Base-by-base conservation (phyloP, 1,140 invertebrate species). In the Drosophila subpulchrella region DNA sequence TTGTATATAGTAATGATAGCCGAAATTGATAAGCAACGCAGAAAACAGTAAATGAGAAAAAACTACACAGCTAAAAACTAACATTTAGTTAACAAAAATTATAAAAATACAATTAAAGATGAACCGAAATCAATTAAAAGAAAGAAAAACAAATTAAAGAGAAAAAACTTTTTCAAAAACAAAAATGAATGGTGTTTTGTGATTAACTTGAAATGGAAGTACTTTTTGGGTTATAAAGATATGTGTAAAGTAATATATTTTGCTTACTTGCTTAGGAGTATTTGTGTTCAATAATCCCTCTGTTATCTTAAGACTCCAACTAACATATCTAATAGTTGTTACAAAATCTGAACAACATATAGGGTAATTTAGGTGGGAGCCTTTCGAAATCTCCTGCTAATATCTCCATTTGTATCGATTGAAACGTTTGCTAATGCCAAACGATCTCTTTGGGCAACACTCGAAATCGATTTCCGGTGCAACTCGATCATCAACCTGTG, bases 81-180 rank as follows among this genome's bases (percentile, higher is more conserved):
- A 85, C 67, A 88, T 80, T 86, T 91, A 88, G 88, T 84, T 91
- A 91, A 91, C 80, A 88, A 58, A 88, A 91, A 91, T 91, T 91
- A 91, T 86, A 91, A 86, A 82, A 79, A 63, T 86, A 86, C 84
- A 88, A 86, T 86, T 86, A 86, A 86, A 70, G 60, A 86, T 67
- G 83, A 88, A 86, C 74, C 83, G 80, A 89, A 89, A 89, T 89
- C 84, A 89, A 89, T 89, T 89, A 89, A 89, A 86, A 54, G 70
- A 54, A 73, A 34, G 17, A 74, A 81, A 62, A 65, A 67, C 62
- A 72, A 68, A 73, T 73, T 57, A 83, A 76, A 79, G 59, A 62
- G 48, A 65, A 74, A 70, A 51, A 41, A 63, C 53, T 75, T 88
- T 88, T 86, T 86, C 71, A 60, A 82, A 82, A 86, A 79, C 53